Percentiles rank a stretch among this genome's conserved stretches.
phyloP scores from a whole-genome alignment of 2,888 invertebrate genomes.

The Melanophora roralis region DNA sequence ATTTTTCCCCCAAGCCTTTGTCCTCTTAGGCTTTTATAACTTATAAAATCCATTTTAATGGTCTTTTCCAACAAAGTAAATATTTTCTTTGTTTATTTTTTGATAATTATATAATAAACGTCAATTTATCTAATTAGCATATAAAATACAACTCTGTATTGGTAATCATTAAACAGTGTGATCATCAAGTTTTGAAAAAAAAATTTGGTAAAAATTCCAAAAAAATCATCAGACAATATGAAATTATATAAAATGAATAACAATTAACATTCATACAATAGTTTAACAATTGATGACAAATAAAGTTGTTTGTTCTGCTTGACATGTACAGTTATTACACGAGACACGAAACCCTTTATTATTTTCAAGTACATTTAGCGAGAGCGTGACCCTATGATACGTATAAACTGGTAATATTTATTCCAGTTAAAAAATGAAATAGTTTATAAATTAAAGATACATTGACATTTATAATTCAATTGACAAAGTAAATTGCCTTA shows the following conservation, averaged over 20 bases:
- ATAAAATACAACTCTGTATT: slow-evolving; percentile 41
- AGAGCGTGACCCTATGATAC: not conserved
- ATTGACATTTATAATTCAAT: too few species aligned
- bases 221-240: slow-evolving; percentile 11
- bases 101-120: slow-evolving; percentile 43
- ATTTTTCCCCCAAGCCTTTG: slow-evolving; percentile 18
- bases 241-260: slow-evolving; percentile 9
- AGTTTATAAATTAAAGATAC: too few species aligned
- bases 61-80: not conserved
- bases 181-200: slow-evolving; percentile 28
- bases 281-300: slow-evolving; percentile 53
- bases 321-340: slow-evolving; percentile 53
- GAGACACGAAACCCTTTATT: slow-evolving; percentile 15
- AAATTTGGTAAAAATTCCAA: slow-evolving; percentile 9
- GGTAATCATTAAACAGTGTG: slow-evolving; percentile 21
- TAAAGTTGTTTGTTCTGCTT: slow-evolving; percentile 58
- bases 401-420: too few species aligned
- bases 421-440: too few species aligned
- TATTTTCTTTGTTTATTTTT: slow-evolving; percentile 2
- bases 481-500: too few species aligned
- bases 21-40: slow-evolving; percentile 19
- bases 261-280: slow-evolving; percentile 20
- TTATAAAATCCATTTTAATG: slow-evolving; percentile 18
- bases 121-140: slow-evolving; percentile 49
- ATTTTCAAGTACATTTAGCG: not conserved